Conservation (phyloP, 2,797 vertebrate species). For the Cossypha niveicapilla region DNA sequence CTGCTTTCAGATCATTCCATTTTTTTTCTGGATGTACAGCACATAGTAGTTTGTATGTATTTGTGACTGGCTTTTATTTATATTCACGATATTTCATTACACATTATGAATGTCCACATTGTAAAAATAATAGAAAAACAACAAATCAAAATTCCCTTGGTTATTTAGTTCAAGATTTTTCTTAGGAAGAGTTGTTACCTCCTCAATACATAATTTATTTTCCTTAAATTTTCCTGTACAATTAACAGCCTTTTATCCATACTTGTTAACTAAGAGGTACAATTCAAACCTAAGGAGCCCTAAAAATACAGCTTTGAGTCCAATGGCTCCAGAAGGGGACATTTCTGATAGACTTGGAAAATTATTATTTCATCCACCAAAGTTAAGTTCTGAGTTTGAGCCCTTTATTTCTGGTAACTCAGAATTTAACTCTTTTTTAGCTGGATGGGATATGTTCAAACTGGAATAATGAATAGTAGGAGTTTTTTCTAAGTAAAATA, state of each 20-base stretch:
- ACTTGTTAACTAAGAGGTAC: neutral
- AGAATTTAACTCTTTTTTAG: neutral
- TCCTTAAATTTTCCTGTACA: neutral
- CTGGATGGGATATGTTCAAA: neutral
- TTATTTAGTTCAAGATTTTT: neutral
- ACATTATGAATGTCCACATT: conserved; percentile 31
- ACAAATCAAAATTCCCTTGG: neutral
- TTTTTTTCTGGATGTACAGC: conserved; percentile 45
- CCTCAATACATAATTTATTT: neutral
- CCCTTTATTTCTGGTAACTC: neutral
- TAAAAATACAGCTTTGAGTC: neutral
- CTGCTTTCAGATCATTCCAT: conserved; percentile 63
- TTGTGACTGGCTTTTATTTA: conserved; percentile 56
- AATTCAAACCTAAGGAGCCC: neutral
- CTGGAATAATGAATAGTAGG: neutral
- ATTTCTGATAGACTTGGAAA: neutral
- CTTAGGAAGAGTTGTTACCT: neutral
- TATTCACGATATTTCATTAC: conserved; percentile 18
- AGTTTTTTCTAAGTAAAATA: neutral
- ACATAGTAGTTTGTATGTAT: conserved; percentile 54
- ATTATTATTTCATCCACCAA: neutral
- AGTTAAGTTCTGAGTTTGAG: neutral
- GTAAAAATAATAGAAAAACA: neutral
- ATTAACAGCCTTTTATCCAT: neutral
- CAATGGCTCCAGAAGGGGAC: neutral